Conservation (phyloP, 2,797 vertebrate genomes). For the Malacoctenus gilli region DNA sequence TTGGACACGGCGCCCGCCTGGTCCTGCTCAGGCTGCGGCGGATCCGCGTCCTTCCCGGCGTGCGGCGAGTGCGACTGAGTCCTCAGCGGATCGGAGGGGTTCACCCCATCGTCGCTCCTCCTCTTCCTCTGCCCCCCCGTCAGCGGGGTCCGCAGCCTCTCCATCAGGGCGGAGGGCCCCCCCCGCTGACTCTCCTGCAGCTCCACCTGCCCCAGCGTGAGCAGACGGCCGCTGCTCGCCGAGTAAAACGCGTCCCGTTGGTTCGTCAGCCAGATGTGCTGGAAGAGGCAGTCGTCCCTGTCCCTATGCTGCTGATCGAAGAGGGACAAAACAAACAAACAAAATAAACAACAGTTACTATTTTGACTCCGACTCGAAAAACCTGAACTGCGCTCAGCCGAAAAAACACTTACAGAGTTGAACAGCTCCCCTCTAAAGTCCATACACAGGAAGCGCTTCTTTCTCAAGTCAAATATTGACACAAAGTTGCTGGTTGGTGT, state of each 20-base stretch:
- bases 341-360: constrained; percentile 40
- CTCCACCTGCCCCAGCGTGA: constrained; percentile 77
- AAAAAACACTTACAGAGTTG: constrained; percentile 85
- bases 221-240: constrained; percentile 68
- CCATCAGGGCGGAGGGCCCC: constrained; percentile 53
- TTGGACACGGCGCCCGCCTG: constrained; percentile 75
- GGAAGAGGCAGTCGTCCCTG: constrained; percentile 79
- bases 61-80: constrained; percentile 59
- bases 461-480: constrained; percentile 85
- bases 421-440: constrained; percentile 80
- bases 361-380: neutral
- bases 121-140: constrained; percentile 80
- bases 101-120: constrained; percentile 81
- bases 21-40: constrained; percentile 59
- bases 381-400: neutral
- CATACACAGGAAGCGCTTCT: constrained; percentile 85
- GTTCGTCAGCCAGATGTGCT: constrained; percentile 68
- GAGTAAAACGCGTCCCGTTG: constrained; percentile 80
- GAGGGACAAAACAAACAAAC: constrained; percentile 57
- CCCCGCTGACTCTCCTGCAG: constrained; percentile 11
- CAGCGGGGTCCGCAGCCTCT: constrained; percentile 52
- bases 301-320: constrained; percentile 76
- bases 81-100: constrained; percentile 77
- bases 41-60: constrained; percentile 44
- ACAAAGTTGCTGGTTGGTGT: constrained; percentile 79